These are phyloP conservation scores for Sweltsa coloradensis DNA, from an alignment of 1,140 invertebrate species.

Conservation along the genomic window DNA sequence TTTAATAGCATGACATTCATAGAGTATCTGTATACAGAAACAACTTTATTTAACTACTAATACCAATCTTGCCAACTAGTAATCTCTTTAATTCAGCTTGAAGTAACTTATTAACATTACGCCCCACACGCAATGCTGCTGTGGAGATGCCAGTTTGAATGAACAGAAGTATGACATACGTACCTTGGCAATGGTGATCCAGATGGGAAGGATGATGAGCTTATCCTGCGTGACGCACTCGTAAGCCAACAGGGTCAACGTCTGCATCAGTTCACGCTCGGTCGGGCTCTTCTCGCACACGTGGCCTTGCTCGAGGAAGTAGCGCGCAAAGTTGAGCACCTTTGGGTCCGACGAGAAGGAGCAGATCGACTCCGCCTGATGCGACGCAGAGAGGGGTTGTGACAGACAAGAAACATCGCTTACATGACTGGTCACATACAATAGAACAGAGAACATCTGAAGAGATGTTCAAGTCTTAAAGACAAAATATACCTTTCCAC, in stretches of 20 bases:
- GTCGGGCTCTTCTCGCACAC: conserved; percentile 7
- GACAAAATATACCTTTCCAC: no score
- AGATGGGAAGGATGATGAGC: conserved; percentile 60
- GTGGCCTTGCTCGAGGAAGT: conserved; percentile 38
- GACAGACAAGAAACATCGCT: no score
- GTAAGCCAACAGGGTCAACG: conserved; percentile 63
- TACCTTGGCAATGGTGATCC: conserved; percentile 56
- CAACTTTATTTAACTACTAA: conserved; percentile 6
- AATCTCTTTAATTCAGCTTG: conserved; percentile 2
- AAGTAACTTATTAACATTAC: background rate
- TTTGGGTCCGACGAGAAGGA: conserved; percentile 39
- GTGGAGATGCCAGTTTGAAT: conserved; percentile 27
- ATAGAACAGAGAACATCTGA: no score
- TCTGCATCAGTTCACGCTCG: conserved; percentile 47
- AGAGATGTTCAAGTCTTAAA: no score
- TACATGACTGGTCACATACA: no score
- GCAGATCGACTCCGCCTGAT: conserved; percentile 33
- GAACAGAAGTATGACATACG: conserved; percentile 19
- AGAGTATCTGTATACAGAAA: conserved; percentile 14
- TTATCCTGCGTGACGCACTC: conserved; percentile 81
- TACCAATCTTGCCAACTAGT: background rate
- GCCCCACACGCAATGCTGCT: conserved; percentile 1
- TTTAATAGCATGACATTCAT: conserved; percentile 7
- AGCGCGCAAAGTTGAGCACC: conserved; percentile 40
- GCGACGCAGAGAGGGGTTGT: no score